Conservation (phyloP, 2,888 invertebrate genomes). For the Drosophila silvestris region DNA sequence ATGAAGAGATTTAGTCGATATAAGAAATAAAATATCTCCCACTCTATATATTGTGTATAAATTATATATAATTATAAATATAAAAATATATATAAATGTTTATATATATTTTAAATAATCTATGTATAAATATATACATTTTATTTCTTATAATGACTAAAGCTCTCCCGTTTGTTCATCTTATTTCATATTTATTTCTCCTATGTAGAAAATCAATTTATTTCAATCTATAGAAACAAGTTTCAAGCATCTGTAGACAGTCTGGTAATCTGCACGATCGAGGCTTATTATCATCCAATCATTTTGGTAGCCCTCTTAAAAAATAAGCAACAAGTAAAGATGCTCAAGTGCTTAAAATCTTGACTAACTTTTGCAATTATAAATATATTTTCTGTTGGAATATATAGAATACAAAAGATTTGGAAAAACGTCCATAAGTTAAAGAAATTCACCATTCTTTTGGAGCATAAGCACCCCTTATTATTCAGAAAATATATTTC, state of each 20-base stretch:
- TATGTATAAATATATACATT: background rate
- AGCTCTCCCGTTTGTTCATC: background rate
- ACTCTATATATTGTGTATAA: background rate
- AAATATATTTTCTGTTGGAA: background rate
- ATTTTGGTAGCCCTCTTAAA: background rate
- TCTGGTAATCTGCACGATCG: background rate
- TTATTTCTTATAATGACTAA: background rate
- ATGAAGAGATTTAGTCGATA: background rate
- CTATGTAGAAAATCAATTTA: background rate
- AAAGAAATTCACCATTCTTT: background rate
- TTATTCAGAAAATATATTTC: background rate
- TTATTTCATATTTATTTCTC: background rate
- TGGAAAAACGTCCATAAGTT: no score
- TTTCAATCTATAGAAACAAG: background rate
- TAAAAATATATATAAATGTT: no score
- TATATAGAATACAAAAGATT: no score
- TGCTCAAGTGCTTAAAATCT: background rate
- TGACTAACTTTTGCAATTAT: background rate
- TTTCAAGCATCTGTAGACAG: background rate
- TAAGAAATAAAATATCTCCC: background rate
- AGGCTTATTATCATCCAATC: background rate
- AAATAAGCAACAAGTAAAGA: background rate
- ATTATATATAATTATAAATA: no score
- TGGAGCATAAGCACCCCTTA: accelerated
- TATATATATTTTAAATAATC: no score